These are phyloP conservation scores for Baccha elongata DNA, from an alignment of 2,888 invertebrate species.

Conservation along the genomic window DNA sequence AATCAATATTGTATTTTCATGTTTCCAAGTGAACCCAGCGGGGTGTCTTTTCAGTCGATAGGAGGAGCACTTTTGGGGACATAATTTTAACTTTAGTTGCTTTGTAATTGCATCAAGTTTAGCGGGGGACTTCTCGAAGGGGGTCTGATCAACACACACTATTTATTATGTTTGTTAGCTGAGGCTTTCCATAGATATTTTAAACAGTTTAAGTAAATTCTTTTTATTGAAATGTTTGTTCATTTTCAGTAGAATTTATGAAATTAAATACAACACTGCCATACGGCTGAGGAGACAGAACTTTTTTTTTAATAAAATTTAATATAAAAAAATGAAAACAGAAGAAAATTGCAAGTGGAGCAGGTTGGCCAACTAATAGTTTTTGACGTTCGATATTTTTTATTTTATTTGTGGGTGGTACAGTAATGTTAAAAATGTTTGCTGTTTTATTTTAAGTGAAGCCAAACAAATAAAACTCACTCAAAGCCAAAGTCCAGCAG, in stretches of 20 bases:
- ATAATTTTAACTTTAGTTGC: slow-evolving; percentile 43
- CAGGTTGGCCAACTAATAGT: slow-evolving; percentile 64
- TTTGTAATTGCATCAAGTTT: not conserved
- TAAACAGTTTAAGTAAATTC: slow-evolving; percentile 11
- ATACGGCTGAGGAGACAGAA: slow-evolving; percentile 51
- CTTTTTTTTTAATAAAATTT: slow-evolving; percentile 62
- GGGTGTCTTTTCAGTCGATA: slow-evolving; percentile 12
- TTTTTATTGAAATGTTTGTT: not conserved
- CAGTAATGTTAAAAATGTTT: slow-evolving; percentile 36
- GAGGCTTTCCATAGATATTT: slow-evolving; percentile 5
- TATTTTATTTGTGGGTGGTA: slow-evolving; percentile 24
- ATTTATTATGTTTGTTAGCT: slow-evolving; percentile 22
- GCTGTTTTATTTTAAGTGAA: slow-evolving; percentile 3
- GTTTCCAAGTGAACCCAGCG: slow-evolving; percentile 63
- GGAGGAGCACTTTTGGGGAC: slow-evolving; percentile 50
- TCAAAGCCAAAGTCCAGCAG: too few relatives aligned
- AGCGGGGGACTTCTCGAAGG: not conserved
- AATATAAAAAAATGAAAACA: slow-evolving; percentile 69
- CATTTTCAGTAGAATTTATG: slow-evolving; percentile 18
- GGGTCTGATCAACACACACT: slow-evolving; percentile 41
- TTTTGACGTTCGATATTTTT: slow-evolving; percentile 52
- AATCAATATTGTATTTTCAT: slow-evolving; percentile 47
- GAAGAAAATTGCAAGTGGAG: slow-evolving; percentile 66
- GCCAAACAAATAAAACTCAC: too few relatives aligned
- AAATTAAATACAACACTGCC: slow-evolving; percentile 40